These are phyloP conservation scores for Pseudomyrmex sp. DNA, from an alignment of 1,140 invertebrate genomes.

Conservation along the genomic window DNA sequence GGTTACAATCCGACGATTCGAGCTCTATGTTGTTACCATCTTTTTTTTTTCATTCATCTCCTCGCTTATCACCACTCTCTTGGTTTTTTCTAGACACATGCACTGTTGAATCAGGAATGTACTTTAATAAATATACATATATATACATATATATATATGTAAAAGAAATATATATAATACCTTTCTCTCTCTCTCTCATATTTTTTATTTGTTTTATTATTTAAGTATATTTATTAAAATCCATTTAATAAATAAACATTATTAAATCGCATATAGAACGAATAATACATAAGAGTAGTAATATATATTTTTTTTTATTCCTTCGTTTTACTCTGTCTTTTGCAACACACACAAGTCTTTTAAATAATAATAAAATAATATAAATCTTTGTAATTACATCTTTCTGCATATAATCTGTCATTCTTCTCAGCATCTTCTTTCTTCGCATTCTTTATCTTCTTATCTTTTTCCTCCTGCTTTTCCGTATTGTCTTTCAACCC, in stretches of 20 bases:
- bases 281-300: neutral
- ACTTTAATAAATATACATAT: neutral
- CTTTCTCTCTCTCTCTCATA: too few relatives aligned
- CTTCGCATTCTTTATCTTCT: neutral
- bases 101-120: conserved; percentile 1
- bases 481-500: conserved; percentile 31
- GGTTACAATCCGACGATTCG: conserved; percentile 43
- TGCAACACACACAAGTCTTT: neutral
- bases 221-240: too few relatives aligned
- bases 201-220: conserved; percentile 1
- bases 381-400: conserved; percentile 23
- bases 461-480: conserved; percentile 7
- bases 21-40: conserved; percentile 7
- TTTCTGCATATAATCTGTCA: conserved; percentile 4
- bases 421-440: neutral
- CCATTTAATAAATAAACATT: neutral
- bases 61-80: neutral
- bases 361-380: neutral
- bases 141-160: neutral
- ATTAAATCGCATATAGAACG: neutral
- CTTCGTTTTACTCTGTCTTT: neutral
- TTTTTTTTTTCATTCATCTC: conserved; percentile 4
- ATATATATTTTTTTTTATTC: conserved; percentile 7
- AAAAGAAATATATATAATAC: neutral
- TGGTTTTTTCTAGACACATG: neutral